phyloP scores from a whole-genome alignment of 2,113 vertebrate species.

The Esox niger region DNA sequence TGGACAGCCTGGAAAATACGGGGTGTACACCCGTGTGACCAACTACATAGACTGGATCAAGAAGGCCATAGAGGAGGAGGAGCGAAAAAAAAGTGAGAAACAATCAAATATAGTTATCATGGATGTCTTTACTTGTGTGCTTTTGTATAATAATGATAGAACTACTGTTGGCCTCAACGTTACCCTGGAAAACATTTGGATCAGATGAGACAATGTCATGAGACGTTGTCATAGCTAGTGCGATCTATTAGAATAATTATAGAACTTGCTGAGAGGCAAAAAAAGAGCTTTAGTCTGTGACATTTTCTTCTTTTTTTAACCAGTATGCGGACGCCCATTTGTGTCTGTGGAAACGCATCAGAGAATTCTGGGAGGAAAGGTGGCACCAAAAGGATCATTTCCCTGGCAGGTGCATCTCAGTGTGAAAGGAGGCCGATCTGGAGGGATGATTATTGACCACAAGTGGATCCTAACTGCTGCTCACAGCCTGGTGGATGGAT shows the following conservation, averaged over 20 bases:
- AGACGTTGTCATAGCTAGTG: no score
- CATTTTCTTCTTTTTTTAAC: no score
- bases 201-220: no score
- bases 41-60: constrained; percentile 58
- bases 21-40: constrained; percentile 53
- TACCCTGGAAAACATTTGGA: no score
- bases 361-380: constrained; percentile 53
- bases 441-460: constrained; percentile 61
- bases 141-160: no score
- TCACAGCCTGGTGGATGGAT: neutral
- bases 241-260: no score
- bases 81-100: no score
- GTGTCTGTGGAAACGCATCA: neutral
- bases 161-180: no score
- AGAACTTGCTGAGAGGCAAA: no score
- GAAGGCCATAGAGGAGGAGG: constrained; percentile 12
- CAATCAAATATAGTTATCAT: no score
- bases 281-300: no score
- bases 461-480: constrained; percentile 70
- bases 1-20: constrained; percentile 11
- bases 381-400: constrained; percentile 30
- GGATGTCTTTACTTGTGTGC: no score
- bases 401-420: constrained; percentile 68
- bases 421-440: accelerated
- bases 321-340: constrained; percentile 62